Evolutionary conservation across 37 sponge, comb jelly and placozoan species (phyloP), one percentile per base, ranked within the genome.

Genomic region (Agelas oroides): DNA sequence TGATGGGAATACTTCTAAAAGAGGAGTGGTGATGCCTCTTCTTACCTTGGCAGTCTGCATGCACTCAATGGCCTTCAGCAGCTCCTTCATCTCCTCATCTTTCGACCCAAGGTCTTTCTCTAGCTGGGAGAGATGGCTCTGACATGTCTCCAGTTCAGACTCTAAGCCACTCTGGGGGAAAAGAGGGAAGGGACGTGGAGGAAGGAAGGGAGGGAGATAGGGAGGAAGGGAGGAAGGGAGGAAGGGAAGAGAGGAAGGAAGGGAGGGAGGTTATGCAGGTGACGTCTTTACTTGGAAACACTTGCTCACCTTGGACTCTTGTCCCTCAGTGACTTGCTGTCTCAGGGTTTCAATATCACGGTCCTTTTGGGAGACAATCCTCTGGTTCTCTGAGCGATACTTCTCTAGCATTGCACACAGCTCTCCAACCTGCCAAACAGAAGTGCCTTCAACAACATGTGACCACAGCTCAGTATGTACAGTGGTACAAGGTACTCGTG

Each of bases 341-440:
- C 63, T 60, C 36, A 89, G 58, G 19, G 37, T 63, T 38, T 77
- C 71, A 23, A 89, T 89, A 28, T 33, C 71, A 31, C 70, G 68
- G 37, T 82, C 89, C 37, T 78, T 89, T 56, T 59, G 78, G 1
- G 46, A 14, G 23, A 89, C 54, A 1, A 72, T 89, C 35, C 70
- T 77, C 32, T 78, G 33, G 73, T 83, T 83, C 79, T 89, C 89
- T 31, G 71, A 35, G 21, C 67, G 65, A 58, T 89, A 89, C 31
- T 57, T 77, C 33, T 89, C 84, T 35, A 89, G 62, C 24, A 73
- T 78, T 24, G 53, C 63, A 25, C 84, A 75, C 70, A 83, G 40
- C 53, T 89, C 89, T 0, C 68, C 57, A n/a, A 82, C 84, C 73
- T 83, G 69, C 25, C 11, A 19, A 0, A 2, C 15, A 46, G 46